Evolutionary conservation across 1,140 invertebrate genomes (phyloP).

Genomic region (Monomorium pharaonis): DNA sequence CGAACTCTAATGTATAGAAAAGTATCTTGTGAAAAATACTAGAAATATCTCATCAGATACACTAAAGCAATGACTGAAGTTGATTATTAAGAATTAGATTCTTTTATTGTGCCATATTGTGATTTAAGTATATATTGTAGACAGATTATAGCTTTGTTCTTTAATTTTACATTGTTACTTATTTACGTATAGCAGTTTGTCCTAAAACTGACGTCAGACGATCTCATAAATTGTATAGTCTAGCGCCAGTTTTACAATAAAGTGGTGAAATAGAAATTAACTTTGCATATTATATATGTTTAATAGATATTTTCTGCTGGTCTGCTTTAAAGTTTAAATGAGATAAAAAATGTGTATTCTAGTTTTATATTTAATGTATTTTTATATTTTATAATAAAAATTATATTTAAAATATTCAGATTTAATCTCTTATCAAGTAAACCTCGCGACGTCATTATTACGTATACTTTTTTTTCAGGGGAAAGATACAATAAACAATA

Average conservation of each 20-base stretch:
- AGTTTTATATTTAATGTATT: background rate
- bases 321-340: background rate
- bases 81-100: background rate
- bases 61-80: background rate
- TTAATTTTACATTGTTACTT: background rate
- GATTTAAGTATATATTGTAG: background rate
- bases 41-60: background rate
- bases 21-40: too few relatives aligned
- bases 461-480: too few relatives aligned
- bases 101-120: background rate
- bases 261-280: background rate
- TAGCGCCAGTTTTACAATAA: background rate
- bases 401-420: background rate
- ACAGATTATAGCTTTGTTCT: background rate
- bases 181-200: background rate
- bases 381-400: slow-evolving; percentile 40
- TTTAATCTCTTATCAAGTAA: background rate
- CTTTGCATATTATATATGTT: background rate
- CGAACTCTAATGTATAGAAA: too few relatives aligned
- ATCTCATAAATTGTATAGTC: background rate
- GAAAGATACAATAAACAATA: background rate
- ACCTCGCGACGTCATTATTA: too few relatives aligned
- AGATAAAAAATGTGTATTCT: background rate
- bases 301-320: background rate
- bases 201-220: background rate